Conservation (phyloP, 1,140 invertebrate genomes). For the Platorchestia sp. region DNA sequence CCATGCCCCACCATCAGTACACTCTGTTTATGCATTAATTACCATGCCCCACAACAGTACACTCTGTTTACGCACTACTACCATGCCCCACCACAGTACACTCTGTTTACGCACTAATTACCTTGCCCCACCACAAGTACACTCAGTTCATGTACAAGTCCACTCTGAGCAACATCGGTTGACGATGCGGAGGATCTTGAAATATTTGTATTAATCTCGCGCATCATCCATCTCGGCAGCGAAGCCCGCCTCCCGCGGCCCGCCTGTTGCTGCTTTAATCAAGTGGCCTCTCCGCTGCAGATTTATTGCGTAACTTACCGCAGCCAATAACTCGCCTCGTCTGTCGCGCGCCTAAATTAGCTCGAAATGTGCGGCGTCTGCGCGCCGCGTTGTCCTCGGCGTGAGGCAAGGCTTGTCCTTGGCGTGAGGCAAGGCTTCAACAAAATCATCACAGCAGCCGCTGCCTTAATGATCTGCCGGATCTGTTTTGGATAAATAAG, state of each 20-base stretch:
- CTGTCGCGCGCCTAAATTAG: background rate
- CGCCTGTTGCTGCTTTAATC: slow-evolving; percentile 37
- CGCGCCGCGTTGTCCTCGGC: background rate
- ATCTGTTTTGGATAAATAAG: no score
- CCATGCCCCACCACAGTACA: no score
- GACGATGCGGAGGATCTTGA: background rate
- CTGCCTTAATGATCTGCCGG: background rate
- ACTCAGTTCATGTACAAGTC: background rate
- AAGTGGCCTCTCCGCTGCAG: background rate
- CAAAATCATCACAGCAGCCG: background rate
- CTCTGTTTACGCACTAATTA: no score
- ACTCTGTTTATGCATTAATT: no score
- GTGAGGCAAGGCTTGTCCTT: no score
- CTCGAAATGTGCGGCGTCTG: background rate
- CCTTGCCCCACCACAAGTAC: no score
- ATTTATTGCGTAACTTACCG: background rate
- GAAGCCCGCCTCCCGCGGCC: background rate
- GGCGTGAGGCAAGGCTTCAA: background rate
- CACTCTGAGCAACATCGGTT: background rate
- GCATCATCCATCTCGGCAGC: background rate
- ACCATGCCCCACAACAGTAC: no score
- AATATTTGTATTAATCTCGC: background rate
- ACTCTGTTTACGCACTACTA: no score
- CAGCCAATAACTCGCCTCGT: background rate
- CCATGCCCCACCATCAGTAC: no score